Evolutionary conservation across 2,797 vertebrate genomes (phyloP), one percentile per base, ranked within the genome.

Genomic region (Parauchenoglanis punctatus): DNA sequence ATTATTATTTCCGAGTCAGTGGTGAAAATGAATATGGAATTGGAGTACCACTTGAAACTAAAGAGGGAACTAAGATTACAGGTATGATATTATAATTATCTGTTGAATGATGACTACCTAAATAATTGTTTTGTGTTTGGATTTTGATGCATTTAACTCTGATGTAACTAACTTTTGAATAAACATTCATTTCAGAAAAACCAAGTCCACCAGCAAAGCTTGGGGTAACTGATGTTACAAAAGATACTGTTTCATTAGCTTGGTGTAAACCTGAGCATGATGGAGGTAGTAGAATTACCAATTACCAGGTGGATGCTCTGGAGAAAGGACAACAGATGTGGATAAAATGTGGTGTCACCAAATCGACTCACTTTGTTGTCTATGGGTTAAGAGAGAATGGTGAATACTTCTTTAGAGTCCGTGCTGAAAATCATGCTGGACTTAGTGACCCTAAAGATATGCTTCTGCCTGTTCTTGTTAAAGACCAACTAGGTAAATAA

Each of bases 221-320:
- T 89, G 98, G 97, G 93, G 96, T 97, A 85, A 98, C 96, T 87
- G 96, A 96, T 67, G 93, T 98, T 86, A 97, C 97, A 90, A 99
- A 98, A 93, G 97, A 99, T 67, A 97, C 97, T 35, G 96, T 99
- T 77, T 96, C 97, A 23, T 93, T 99, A 89, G 96, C 95, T 75
- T 99, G 99, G 99, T 89, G 96, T 90, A 99, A 98, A 94, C 98
- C 99, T 90, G 98, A 99, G 91, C 97, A 99, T 0, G 98, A 99
- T 76, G 98, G 99, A 88, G 99, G 99, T 89, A 99, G 99, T 93
- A 97, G 97, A 95, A 95, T 99, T 88, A 94, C 96, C 84, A 95
- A 96, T 87, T 99, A 99, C 89, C 88, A 98, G 5, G 85, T 99
- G 77, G 99, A 99, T 93, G 95, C 97, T 67, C 94, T 97, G 93